Conservation (phyloP, 2,888 invertebrate species). For the Brachynemurus nebulosus region DNA sequence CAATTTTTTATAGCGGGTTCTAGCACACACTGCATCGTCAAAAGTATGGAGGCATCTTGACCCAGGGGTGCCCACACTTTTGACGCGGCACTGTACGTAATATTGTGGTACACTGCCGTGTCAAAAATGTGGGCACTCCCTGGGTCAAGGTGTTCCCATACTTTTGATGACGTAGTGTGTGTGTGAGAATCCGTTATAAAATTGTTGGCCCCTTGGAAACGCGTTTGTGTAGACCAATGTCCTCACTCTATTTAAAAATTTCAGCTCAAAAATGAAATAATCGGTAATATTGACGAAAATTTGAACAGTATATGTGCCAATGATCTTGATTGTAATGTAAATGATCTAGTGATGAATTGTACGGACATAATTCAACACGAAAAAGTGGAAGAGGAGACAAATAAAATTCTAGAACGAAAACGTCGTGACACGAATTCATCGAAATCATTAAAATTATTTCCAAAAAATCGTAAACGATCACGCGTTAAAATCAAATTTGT, state of each 20-base stretch:
- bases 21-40: no score
- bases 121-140: no score
- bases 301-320: constrained; percentile 19
- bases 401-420: constrained; percentile 25
- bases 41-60: no score
- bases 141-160: no score
- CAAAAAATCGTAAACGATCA: constrained; percentile 15
- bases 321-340: constrained; percentile 24
- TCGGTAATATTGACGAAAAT: neutral
- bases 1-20: no score
- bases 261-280: constrained; percentile 4
- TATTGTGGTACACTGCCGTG: no score
- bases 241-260: neutral
- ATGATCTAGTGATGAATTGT: constrained; percentile 21
- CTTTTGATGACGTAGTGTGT: no score
- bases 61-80: no score
- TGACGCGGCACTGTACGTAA: no score
- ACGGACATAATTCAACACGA: constrained; percentile 18
- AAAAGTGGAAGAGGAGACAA: constrained; percentile 22
- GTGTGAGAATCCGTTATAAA: neutral
- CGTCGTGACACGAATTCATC: constrained; percentile 14
- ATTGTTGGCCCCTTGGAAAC: neutral
- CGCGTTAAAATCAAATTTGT: constrained; percentile 25
- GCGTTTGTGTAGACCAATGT: no score
- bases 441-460: constrained; percentile 14